These are phyloP conservation scores for Epiblema foenella DNA, from an alignment of 2,888 invertebrate genomes.

Conservation along the genomic window DNA sequence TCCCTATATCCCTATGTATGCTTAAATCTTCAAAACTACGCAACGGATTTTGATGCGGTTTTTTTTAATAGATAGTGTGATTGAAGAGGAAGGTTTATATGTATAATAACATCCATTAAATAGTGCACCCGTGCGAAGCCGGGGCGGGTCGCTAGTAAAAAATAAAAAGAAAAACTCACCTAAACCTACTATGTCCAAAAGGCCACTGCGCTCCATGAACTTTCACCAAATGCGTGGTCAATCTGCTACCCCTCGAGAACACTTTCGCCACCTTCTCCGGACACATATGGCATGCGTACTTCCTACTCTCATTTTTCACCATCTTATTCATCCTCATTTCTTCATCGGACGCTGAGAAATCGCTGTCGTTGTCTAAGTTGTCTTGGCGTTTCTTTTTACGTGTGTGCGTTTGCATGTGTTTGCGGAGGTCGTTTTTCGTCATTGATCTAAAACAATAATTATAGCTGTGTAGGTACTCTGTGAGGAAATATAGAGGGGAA, in stretches of 20 bases:
- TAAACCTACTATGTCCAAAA: slow-evolving; percentile 90
- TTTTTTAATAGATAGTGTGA: too few relatives aligned
- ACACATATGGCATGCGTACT: slow-evolving; percentile 90
- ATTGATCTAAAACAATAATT: slow-evolving; percentile 78
- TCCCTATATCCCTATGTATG: too few relatives aligned
- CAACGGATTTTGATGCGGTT: too few relatives aligned
- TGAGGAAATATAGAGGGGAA: too few relatives aligned
- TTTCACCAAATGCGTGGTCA: slow-evolving; percentile 90
- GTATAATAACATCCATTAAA: too few relatives aligned
- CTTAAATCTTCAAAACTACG: too few relatives aligned
- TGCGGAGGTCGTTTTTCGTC: slow-evolving; percentile 84
- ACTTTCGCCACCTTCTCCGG: slow-evolving; percentile 79
- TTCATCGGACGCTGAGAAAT: slow-evolving; percentile 59
- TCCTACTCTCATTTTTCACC: slow-evolving; percentile 49
- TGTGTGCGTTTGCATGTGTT: slow-evolving; percentile 82
- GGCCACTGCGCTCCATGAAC: slow-evolving; percentile 90
- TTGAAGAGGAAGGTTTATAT: too few relatives aligned
- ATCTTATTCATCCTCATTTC: slow-evolving; percentile 52
- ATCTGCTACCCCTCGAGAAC: slow-evolving; percentile 86
- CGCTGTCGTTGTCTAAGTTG: slow-evolving; percentile 45
- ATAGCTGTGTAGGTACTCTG: too few relatives aligned
- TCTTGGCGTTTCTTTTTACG: slow-evolving; percentile 54
- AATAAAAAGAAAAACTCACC: too few relatives aligned
- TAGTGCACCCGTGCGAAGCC: too few relatives aligned
- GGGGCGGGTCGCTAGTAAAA: too few relatives aligned